These are phyloP conservation scores for Protodeltote pygarga DNA, from an alignment of 2,888 invertebrate species.

Conservation along the genomic window DNA sequence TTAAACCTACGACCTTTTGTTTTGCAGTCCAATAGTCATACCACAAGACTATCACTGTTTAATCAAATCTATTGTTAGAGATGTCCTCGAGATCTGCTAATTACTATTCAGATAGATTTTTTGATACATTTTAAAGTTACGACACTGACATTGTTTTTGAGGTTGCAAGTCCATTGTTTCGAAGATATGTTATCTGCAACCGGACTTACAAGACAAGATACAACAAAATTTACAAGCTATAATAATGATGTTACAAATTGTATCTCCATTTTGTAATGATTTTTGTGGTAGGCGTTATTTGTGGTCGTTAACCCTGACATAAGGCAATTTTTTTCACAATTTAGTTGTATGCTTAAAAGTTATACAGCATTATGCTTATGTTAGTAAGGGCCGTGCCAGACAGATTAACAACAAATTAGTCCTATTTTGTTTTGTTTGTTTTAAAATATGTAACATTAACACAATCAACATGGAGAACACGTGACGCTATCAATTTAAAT, in stretches of 20 bases:
- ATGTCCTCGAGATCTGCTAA: conserved; percentile 28
- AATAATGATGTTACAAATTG: conserved; percentile 34
- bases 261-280: conserved; percentile 32
- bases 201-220: conserved; percentile 37
- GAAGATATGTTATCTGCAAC: conserved; percentile 39
- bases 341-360: background rate
- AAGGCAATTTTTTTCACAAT: background rate
- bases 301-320: background rate
- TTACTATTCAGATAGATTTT: conserved; percentile 39
- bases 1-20: too few relatives aligned
- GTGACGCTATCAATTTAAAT: too few relatives aligned
- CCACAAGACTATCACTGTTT: background rate
- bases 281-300: conserved; percentile 18
- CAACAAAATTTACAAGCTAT: conserved; percentile 25
- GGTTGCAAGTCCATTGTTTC: conserved; percentile 54
- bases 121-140: conserved; percentile 39
- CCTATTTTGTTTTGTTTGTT: too few relatives aligned
- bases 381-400: too few relatives aligned
- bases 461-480: too few relatives aligned
- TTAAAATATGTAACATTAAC: too few relatives aligned
- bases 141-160: conserved; percentile 39
- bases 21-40: too few relatives aligned
- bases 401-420: too few relatives aligned
- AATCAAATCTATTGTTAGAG: background rate
- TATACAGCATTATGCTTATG: too few relatives aligned